phyloP scores from a whole-genome alignment of 2,888 invertebrate species.

The Clistopyga incitator region DNA sequence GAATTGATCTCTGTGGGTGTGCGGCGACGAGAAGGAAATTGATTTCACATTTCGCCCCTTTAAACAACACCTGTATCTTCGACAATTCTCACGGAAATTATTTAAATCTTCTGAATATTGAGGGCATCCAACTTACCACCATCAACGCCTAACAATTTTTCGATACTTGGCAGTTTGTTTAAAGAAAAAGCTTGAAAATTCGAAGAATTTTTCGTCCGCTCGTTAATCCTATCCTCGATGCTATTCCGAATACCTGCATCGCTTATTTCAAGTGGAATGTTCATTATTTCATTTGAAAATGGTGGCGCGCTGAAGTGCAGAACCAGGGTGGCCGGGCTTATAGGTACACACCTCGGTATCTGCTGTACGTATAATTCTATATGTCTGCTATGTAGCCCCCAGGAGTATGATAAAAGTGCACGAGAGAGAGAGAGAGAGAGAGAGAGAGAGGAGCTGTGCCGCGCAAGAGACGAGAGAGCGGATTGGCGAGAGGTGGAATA shows the following conservation, averaged over 20 bases:
- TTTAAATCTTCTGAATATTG: neutral
- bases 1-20: slow-evolving; percentile 49
- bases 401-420: slow-evolving; percentile 41
- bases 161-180: neutral
- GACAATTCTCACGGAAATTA: neutral
- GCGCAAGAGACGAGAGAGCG: slow-evolving; percentile 47
- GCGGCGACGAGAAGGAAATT: slow-evolving; percentile 33
- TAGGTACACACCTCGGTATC: slow-evolving; percentile 25
- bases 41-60: slow-evolving; percentile 19
- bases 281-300: slow-evolving; percentile 36
- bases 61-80: neutral
- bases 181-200: neutral
- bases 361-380: slow-evolving; percentile 12
- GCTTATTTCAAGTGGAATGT: slow-evolving; percentile 25
- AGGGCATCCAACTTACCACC: too few species aligned
- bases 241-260: slow-evolving; percentile 11
- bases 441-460: neutral
- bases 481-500: slow-evolving; percentile 58
- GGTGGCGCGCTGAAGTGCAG: neutral
- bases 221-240: slow-evolving; percentile 16
- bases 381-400: slow-evolving; percentile 29
- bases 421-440: neutral
- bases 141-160: neutral
- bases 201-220: neutral
- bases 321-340: slow-evolving; percentile 20